Evolutionary conservation across 2,888 invertebrate species (phyloP), one percentile per base, ranked within the genome.

Genomic region (Camponotus fellah): DNA sequence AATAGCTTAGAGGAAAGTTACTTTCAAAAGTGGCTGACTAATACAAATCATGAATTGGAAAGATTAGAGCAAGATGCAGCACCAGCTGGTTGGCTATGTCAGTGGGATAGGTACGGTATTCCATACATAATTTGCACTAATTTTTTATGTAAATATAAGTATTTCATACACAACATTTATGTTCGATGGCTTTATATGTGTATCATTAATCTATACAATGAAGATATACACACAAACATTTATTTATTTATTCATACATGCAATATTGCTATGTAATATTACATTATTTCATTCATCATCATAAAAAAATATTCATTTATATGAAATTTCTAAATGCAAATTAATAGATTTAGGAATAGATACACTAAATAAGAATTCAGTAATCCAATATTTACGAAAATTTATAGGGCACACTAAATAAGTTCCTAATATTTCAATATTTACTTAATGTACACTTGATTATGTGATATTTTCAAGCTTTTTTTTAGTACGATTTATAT

Each of bases 21-120:
- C 93, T 95, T 97, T 85, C 94, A 95, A 88, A 95, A 95, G 88
- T 96, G 97, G 96, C 94, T 97, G 90, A 95, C 95, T 81, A 96
- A 96, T 82, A 96, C 96, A 6, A 95, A 96, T 91, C 95, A 95
- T 58, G 96, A 96, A 91, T 95, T 97, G 88, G 95, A 95, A 88
- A 96, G 96, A 89, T 95, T 97, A 91, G 97, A 97, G 94, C 95
- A 96, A 93, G 96, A 96, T 85, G 96, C 96, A 17, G 96, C 96
- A 58, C 97, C 97, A 43, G 95, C 95, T 62, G 97, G 97, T 91
- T 97, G 97, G 97, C 95, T 96, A 91, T 96, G 97, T 94, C 96
- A 96, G 93, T 97, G 97, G 97, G 97, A 97, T 96, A 97, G 97
- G 97, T 97, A 97, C 95, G 96, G 95, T 94, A 94, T 94, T 92